Percentiles rank a stretch among this genome's conserved stretches.
Conservation (phyloP, 2,797 vertebrate species). For the Myotis findleyi region DNA sequence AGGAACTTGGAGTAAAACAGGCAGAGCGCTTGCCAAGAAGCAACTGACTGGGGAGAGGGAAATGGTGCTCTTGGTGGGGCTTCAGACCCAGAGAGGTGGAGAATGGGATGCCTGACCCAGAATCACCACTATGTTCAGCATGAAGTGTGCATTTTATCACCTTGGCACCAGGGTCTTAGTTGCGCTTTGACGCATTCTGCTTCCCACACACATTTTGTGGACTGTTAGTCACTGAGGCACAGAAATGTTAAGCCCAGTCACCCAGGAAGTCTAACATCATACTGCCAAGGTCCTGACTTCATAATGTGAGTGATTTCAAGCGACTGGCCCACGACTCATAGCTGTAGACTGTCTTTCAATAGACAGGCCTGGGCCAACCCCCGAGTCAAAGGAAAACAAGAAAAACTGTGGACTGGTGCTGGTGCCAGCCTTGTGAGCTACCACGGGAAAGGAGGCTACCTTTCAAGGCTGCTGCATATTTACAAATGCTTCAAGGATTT, state of each 20-base stretch:
- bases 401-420: background rate
- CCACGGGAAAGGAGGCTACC: background rate
- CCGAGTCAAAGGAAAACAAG: background rate
- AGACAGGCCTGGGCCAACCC: background rate
- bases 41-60: background rate
- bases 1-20: background rate
- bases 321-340: background rate
- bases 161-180: background rate
- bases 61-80: background rate
- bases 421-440: background rate
- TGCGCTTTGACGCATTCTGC: background rate
- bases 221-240: background rate
- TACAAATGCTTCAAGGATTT: conserved; percentile 16
- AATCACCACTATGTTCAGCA: background rate
- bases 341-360: background rate
- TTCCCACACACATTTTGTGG: background rate
- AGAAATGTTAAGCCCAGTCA: background rate
- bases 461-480: background rate
- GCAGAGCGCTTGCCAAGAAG: background rate
- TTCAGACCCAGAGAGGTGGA: background rate
- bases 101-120: background rate
- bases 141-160: background rate
- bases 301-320: background rate
- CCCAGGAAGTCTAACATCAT: background rate
- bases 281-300: background rate